Conservation (phyloP, 2,113 vertebrate genomes). For the Petrocephalus microphthalmus region DNA sequence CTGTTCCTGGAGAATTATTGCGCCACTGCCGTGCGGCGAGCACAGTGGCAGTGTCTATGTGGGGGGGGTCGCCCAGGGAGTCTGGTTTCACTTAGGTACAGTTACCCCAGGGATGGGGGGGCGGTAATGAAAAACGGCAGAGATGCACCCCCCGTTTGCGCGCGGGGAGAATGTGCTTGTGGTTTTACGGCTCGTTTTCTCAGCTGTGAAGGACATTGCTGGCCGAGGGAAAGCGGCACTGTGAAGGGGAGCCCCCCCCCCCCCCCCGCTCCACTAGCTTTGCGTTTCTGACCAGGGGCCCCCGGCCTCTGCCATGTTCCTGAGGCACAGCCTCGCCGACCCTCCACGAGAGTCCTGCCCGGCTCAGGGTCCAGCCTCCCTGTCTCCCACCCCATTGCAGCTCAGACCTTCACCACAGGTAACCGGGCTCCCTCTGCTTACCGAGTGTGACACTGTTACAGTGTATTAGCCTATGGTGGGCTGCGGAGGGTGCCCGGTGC, state of each 20-base stretch:
- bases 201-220: conserved; percentile 21
- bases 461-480: neutral
- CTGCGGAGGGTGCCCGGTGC: neutral
- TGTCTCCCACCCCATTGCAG: neutral
- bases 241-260: neutral
- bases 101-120: neutral
- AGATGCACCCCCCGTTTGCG: conserved; percentile 10
- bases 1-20: neutral
- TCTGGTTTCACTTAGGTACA: conserved; percentile 25
- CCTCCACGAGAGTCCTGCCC: neutral
- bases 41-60: neutral
- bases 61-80: neutral
- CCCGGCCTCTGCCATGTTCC: neutral
- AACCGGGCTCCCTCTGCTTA: neutral
- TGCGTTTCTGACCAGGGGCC: no score
- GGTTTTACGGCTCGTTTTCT: conserved; percentile 28
- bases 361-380: neutral
- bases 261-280: no score
- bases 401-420: neutral
- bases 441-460: neutral
- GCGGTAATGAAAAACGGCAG: conserved; percentile 30
- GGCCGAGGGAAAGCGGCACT: neutral
- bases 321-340: neutral
- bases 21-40: neutral
- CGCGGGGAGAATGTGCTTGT: conserved; percentile 1